Evolutionary conservation across 2,113 vertebrate genomes (phyloP).

Genomic region (Colistium nudipinnis): DNA sequence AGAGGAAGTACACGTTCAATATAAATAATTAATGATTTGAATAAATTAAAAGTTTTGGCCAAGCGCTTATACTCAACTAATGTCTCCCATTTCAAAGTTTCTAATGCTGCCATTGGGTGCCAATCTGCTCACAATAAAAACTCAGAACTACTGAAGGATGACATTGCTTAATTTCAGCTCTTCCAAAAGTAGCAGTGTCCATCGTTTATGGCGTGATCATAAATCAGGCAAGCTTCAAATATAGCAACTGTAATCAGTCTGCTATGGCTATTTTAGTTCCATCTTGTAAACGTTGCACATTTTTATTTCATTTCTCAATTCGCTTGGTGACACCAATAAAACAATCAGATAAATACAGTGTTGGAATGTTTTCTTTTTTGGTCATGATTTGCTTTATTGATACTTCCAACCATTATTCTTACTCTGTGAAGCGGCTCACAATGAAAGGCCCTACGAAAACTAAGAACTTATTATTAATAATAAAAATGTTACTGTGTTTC

Average conservation of each 20-base stretch:
- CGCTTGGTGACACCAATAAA: neutral
- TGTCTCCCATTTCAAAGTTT: neutral
- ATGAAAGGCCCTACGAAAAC: too few species aligned
- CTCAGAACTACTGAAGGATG: neutral
- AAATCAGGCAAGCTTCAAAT: neutral
- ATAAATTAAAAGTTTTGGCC: neutral
- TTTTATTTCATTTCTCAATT: neutral
- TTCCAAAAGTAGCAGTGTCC: neutral
- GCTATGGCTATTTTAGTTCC: too few species aligned
- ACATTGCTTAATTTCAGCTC: neutral
- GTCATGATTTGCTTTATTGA: too few species aligned
- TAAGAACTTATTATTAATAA: too few species aligned
- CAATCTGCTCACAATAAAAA: neutral
- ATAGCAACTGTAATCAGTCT: neutral
- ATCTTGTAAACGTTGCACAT: neutral
- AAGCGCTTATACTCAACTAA: neutral
- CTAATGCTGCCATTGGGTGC: neutral
- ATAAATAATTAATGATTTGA: neutral
- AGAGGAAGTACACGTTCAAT: too few species aligned
- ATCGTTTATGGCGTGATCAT: neutral
- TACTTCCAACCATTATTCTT: too few species aligned
- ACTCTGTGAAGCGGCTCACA: too few species aligned
- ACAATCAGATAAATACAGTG: neutral
- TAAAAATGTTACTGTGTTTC: neutral
- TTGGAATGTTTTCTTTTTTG: too few species aligned